phyloP scores from a whole-genome alignment of 2,888 invertebrate species.

The Anoplius nigerrimus region DNA sequence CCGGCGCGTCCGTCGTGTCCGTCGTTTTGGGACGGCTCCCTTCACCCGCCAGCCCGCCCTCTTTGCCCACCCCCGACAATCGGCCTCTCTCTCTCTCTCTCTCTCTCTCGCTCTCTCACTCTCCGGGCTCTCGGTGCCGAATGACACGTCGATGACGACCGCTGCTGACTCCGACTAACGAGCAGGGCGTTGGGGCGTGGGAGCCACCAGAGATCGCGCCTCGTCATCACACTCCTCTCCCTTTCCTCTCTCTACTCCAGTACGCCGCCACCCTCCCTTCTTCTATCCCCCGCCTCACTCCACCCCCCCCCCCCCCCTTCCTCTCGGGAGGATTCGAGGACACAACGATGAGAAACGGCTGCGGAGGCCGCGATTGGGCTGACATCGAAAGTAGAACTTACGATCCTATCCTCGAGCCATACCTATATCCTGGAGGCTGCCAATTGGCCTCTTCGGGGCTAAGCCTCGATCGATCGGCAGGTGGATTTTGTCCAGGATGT shows the following conservation, averaged over 20 bases:
- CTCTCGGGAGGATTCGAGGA: slow-evolving; percentile 33
- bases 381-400: no score
- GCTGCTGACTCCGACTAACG: slow-evolving; percentile 75
- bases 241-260: slow-evolving; percentile 28
- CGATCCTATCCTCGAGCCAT: no score
- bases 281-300: no score
- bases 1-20: background rate
- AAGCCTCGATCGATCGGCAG: no score
- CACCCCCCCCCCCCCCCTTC: background rate
- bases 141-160: slow-evolving; percentile 75
- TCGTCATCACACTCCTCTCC: slow-evolving; percentile 68
- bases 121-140: slow-evolving; percentile 64
- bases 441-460: no score
- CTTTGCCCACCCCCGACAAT: slow-evolving; percentile 30
- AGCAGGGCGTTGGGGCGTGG: slow-evolving; percentile 73
- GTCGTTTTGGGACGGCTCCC: slow-evolving; percentile 29
- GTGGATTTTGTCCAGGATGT: no score
- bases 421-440: no score
- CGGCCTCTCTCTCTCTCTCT: slow-evolving; percentile 20
- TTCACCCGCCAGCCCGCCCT: background rate
- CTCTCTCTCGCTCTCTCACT: slow-evolving; percentile 11
- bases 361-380: slow-evolving; percentile 1
- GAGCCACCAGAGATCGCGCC: slow-evolving; percentile 71
- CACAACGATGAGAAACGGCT: slow-evolving; percentile 29
- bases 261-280: slow-evolving; percentile 19